A percentile compares a stretch with the other conserved stretches of the same genome.
These are phyloP conservation scores for Drosophila kanekoi DNA, from an alignment of 2,888 invertebrate genomes.

Conservation along the genomic window DNA sequence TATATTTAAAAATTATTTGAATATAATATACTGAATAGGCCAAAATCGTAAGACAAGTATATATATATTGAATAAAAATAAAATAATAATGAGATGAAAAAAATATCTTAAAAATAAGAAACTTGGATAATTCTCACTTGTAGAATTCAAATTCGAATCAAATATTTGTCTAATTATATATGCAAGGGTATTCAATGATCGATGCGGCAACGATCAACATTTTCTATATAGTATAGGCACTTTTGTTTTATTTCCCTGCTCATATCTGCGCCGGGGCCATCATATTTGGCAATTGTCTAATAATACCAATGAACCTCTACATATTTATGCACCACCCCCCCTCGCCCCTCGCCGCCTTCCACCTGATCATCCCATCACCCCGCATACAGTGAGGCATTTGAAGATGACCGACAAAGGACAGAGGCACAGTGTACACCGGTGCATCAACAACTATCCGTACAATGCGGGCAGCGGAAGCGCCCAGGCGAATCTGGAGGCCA, in stretches of 20 bases:
- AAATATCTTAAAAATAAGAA: no score
- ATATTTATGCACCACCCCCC: no score
- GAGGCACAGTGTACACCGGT: conserved; percentile 44
- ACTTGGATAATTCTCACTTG: no score
- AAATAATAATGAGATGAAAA: no score
- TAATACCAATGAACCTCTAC: conserved; percentile 22
- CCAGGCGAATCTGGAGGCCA: conserved; percentile 55
- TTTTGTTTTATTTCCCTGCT: conserved; percentile 13
- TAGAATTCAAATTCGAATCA: no score
- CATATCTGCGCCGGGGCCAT: conserved; percentile 17
- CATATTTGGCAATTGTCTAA: conserved; percentile 25
- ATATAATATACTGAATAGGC: no score
- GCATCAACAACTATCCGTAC: conserved; percentile 55
- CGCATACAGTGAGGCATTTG: conserved; percentile 12
- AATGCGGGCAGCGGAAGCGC: conserved; percentile 10
- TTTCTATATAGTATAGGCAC: conserved; percentile 2
- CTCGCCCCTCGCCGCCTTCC: accelerated
- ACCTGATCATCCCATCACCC: no score
- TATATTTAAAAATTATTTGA: no score
- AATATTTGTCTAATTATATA: no score
- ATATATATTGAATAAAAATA: no score
- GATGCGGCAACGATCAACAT: neutral
- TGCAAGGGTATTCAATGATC: conserved; percentile 1
- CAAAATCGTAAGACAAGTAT: no score
- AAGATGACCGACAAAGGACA: conserved; percentile 36